Evolutionary conservation across 2,797 vertebrate species (phyloP), one percentile per base, ranked within the genome.

Genomic region (Merluccius polli): DNA sequence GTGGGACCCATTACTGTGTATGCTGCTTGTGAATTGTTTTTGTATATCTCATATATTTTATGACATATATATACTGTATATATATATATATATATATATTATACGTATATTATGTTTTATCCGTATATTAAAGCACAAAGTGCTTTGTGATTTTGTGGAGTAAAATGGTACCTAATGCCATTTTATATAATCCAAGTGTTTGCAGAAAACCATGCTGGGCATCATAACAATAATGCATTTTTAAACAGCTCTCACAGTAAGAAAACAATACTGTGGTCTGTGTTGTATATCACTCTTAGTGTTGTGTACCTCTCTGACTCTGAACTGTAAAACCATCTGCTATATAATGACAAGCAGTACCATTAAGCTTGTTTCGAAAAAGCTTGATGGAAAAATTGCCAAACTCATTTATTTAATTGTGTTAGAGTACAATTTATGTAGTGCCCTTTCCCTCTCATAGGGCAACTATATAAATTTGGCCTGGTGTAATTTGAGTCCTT

Each of bases 401-500:
- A 24, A 59, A 52, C 44, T 59, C 21, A 10, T 24, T 59, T 24
- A n/a, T 59, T 38, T 11, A 59, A 59, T 59, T 59, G 52, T 2
- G 36, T 59, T 1, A 59, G 52, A 59, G 21, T 59, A n/a, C 52
- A 59, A 12, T 68, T 13, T 16, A 32, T 69, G 15, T 69, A 27
- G 52, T 33, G 16, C 24, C 32, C 73, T 76, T 32, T 73, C 41
- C 71, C 41, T 35, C 71, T 29, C 29, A 29, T 27, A 44, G 12
- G 10, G 13, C 24, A 27, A 15, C 29, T n/a, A 11, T 44, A n/a
- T 35, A 41, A 63, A 15, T 35, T 31, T n/a, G 71, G 52, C 21
- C 11, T 30, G 12, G 3, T 74, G 69, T 74, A 74, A 78, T 71
- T 18, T 32, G 73, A 74, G 27, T 30, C 44, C 33, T 32, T 32